Percentiles rank a stretch among this genome's conserved stretches.
Evolutionary conservation across 2,797 vertebrate genomes (phyloP).

Genomic region (Rhabdophis nuchalis): DNA sequence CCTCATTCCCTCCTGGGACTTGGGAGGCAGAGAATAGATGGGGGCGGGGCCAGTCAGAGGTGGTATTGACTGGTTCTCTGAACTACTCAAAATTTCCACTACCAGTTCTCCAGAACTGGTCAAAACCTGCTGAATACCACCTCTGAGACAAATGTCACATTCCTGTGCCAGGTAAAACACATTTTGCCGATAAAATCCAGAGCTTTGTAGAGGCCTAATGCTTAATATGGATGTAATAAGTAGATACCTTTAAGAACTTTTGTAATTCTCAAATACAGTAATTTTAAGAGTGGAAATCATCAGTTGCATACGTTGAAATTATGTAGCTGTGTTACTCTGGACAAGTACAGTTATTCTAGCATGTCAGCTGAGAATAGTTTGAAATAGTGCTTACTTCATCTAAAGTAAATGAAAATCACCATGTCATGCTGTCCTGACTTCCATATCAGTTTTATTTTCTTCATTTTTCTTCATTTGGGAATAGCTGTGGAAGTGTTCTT

Average conservation of each 20-base stretch:
- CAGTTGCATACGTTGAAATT: background rate
- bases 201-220: background rate
- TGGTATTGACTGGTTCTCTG: too few species aligned
- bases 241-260: background rate
- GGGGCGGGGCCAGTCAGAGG: too few species aligned
- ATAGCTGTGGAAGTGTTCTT: background rate
- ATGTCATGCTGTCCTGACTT: background rate
- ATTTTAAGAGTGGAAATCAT: background rate
- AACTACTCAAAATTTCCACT: too few species aligned
- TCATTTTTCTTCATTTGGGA: background rate
- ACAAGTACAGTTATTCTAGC: background rate
- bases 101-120: too few species aligned
- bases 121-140: too few species aligned
- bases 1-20: too few species aligned
- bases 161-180: background rate
- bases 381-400: background rate
- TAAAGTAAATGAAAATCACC: background rate
- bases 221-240: background rate
- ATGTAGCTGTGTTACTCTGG: background rate
- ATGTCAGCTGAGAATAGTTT: background rate
- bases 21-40: too few species aligned
- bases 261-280: background rate
- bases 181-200: background rate
- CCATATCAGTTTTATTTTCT: background rate
- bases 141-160: background rate